Conservation (phyloP, 2,888 invertebrate genomes). For the Pollenia angustigena region DNA sequence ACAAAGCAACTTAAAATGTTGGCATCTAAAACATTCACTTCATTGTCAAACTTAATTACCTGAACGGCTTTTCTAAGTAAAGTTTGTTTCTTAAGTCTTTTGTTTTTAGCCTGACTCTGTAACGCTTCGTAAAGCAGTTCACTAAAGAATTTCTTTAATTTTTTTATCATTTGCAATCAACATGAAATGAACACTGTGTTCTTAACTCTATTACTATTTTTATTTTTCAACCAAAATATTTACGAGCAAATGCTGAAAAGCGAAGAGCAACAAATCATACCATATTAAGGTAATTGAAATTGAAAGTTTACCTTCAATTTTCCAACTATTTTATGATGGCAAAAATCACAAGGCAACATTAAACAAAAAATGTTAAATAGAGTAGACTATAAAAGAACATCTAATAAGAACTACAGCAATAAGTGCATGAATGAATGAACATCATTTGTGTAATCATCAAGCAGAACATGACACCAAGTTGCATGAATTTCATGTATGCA, state of each 20-base stretch:
- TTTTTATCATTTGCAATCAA: constrained; percentile 39
- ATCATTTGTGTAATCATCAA: constrained; percentile 65
- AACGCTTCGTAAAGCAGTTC: constrained; percentile 12
- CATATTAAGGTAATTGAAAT: constrained; percentile 68
- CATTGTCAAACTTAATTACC: constrained; percentile 55
- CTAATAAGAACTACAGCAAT: constrained; percentile 26
- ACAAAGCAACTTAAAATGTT: neutral
- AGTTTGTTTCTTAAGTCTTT: constrained; percentile 46
- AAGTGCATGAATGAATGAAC: constrained; percentile 58
- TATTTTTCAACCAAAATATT: neutral
- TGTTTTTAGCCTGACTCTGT: constrained; percentile 18
- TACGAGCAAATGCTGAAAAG: constrained; percentile 10
- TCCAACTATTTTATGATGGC: constrained; percentile 39
- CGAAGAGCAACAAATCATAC: constrained; percentile 67
- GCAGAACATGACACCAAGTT: constrained; percentile 62
- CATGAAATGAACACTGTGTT: constrained; percentile 39
- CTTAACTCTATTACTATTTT: constrained; percentile 33
- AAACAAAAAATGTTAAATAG: neutral
- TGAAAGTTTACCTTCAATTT: constrained; percentile 71
- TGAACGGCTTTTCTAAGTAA: neutral
- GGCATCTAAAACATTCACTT: constrained; percentile 30
- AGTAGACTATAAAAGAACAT: constrained; percentile 23
- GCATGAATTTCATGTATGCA: constrained; percentile 43
- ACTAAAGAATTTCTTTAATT: constrained; percentile 50
- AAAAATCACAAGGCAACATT: neutral